phyloP scores from a whole-genome alignment of 1,140 invertebrate species.

The Procambarus virginalis region DNA sequence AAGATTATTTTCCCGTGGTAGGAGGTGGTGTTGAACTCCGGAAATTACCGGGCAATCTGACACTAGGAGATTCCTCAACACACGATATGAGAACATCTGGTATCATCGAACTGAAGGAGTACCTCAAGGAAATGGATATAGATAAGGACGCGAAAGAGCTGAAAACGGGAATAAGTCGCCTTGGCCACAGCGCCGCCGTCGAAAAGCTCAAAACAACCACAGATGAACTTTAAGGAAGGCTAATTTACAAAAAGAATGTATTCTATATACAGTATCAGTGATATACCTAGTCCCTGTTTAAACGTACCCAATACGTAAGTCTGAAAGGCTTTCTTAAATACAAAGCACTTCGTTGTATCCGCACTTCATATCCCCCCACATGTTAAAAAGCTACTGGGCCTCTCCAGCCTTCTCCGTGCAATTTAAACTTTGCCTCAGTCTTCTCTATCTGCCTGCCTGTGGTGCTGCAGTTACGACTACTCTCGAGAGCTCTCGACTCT shows the following conservation, averaged over 20 bases:
- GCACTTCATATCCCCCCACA: too few species aligned
- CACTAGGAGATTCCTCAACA: background rate
- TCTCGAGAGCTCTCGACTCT: too few species aligned
- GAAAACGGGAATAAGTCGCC: constrained; percentile 39
- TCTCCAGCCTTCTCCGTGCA: too few species aligned
- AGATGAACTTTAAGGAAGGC: background rate
- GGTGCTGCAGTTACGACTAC: too few species aligned
- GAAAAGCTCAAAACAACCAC: constrained; percentile 40
- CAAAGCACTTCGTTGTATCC: too few species aligned
- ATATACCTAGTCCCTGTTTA: background rate
- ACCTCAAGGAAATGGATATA: background rate
- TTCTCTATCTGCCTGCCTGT: too few species aligned
- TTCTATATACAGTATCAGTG: background rate
- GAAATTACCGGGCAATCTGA: background rate
- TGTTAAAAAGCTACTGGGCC: too few species aligned
- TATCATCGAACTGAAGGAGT: constrained; percentile 37
- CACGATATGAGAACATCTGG: constrained; percentile 15
- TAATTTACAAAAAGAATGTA: background rate
- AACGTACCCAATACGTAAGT: too few species aligned
- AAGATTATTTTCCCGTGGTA: constrained; percentile 42
- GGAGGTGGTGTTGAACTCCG: constrained; percentile 21
- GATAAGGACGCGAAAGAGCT: background rate
- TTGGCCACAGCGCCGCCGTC: constrained; percentile 55
- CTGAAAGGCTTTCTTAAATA: too few species aligned
- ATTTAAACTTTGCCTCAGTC: too few species aligned